Evolutionary conservation across 1,140 invertebrate genomes (phyloP).

Genomic region (Sarcophaga bullata): DNA sequence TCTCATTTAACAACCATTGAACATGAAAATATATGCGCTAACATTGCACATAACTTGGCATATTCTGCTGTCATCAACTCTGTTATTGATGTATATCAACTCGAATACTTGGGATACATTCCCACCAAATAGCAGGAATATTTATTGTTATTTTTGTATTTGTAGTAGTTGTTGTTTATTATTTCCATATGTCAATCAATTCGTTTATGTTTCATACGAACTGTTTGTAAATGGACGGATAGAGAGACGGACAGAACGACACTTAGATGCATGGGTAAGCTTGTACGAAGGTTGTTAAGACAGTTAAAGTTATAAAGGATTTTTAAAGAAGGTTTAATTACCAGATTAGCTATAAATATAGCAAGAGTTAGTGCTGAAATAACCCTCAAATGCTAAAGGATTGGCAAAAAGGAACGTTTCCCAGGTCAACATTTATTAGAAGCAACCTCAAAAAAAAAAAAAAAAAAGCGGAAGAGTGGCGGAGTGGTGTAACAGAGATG

Average conservation of each 20-base stretch:
- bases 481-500: too few relatives aligned
- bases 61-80: too few relatives aligned
- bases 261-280: neutral
- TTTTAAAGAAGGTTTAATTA: too few relatives aligned
- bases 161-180: neutral
- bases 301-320: too few relatives aligned
- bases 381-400: neutral
- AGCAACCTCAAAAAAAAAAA: too few relatives aligned
- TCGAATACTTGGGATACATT: too few relatives aligned
- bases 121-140: neutral
- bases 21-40: too few relatives aligned
- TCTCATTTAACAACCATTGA: too few relatives aligned
- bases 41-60: too few relatives aligned
- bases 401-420: too few relatives aligned
- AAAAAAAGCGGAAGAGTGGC: too few relatives aligned
- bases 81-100: too few relatives aligned
- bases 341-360: neutral
- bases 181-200: conserved; percentile 38
- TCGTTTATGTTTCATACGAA: conserved; percentile 11
- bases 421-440: neutral
- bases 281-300: neutral
- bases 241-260: neutral
- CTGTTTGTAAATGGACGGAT: neutral
- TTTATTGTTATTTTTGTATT: neutral
- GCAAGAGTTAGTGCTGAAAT: neutral